phyloP scores from a whole-genome alignment of 2,888 invertebrate genomes.

The Drosophila testacea region DNA sequence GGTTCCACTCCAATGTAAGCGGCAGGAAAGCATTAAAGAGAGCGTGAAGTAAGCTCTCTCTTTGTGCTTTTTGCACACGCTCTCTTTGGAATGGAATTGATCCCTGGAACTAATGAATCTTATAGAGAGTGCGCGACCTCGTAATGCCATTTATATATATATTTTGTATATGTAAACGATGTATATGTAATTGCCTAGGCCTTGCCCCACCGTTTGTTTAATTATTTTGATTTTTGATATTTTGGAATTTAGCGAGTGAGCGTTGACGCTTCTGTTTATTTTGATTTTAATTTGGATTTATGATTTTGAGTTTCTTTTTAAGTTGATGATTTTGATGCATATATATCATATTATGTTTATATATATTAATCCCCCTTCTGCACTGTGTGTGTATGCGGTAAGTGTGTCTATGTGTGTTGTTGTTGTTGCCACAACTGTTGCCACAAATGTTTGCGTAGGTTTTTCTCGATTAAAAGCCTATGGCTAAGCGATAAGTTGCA shows the following conservation, averaged over 20 bases:
- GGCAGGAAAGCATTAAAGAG: conserved; percentile 25
- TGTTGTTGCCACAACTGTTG: conserved; percentile 55
- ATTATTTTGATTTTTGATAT: conserved; percentile 42
- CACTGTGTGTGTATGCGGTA: conserved; percentile 12
- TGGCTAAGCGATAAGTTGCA: conserved; percentile 68
- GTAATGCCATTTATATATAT: conserved; percentile 57
- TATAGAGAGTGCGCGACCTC: conserved; percentile 53
- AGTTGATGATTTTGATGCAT: conserved; percentile 53
- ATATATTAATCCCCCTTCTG: conserved; percentile 45
- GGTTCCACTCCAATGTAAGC: conserved; percentile 6
- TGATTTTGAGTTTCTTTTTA: conserved; percentile 35
- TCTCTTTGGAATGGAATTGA: background rate
- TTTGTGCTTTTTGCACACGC: conserved; percentile 2
- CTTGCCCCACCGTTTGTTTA: conserved; percentile 81
- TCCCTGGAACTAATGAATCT: conserved; percentile 51
- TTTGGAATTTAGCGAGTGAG: conserved; percentile 55
- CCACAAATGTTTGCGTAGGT: conserved; percentile 81
- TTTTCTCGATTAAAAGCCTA: conserved; percentile 83
- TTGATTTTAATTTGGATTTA: conserved; percentile 44
- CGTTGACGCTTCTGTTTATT: conserved; percentile 54
- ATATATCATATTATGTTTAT: conserved; percentile 43
- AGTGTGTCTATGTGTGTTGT: conserved; percentile 10
- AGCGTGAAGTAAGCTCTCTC: conserved; percentile 5
- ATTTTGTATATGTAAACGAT: conserved; percentile 12
- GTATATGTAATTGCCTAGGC: conserved; percentile 75